Percentiles rank a stretch among this genome's conserved stretches.
phyloP scores from a whole-genome alignment of 2,797 vertebrate genomes.

The Potorous gilbertii region DNA sequence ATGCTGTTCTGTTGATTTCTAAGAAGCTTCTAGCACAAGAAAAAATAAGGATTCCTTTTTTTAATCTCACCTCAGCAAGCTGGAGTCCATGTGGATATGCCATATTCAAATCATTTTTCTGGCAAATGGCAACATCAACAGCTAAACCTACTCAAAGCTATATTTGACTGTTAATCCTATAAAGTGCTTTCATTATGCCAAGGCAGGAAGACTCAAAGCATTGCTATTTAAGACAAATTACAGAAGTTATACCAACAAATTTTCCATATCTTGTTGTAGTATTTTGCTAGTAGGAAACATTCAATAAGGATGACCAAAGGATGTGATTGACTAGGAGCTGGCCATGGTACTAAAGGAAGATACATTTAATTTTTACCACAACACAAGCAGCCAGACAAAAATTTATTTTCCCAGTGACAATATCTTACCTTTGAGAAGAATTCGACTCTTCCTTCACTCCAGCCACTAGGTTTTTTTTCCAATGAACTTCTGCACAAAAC shows the following conservation, averaged over 20 bases:
- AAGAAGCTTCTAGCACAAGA: background rate
- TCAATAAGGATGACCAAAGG: background rate
- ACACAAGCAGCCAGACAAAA: background rate
- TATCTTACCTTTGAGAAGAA: background rate
- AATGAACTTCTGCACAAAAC: background rate
- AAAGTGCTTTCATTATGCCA: background rate
- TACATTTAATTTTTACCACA: background rate
- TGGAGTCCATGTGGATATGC: background rate
- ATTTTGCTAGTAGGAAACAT: background rate
- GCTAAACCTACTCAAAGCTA: background rate
- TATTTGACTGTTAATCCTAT: background rate
- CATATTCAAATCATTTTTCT: background rate
- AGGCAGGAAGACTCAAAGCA: background rate
- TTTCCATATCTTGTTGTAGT: background rate
- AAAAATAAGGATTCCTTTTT: background rate
- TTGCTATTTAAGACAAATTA: background rate
- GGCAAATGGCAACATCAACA: background rate
- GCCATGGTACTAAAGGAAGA: constrained; percentile 69
- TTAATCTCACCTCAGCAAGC: background rate
- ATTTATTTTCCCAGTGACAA: background rate
- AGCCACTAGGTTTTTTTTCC: background rate
- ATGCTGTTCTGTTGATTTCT: background rate
- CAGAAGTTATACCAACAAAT: background rate
- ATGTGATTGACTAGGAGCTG: constrained; percentile 37
- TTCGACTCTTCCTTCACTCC: background rate